Base-by-base conservation (phyloP, 2,113 vertebrate species). In the Cnemophilus loriae region DNA sequence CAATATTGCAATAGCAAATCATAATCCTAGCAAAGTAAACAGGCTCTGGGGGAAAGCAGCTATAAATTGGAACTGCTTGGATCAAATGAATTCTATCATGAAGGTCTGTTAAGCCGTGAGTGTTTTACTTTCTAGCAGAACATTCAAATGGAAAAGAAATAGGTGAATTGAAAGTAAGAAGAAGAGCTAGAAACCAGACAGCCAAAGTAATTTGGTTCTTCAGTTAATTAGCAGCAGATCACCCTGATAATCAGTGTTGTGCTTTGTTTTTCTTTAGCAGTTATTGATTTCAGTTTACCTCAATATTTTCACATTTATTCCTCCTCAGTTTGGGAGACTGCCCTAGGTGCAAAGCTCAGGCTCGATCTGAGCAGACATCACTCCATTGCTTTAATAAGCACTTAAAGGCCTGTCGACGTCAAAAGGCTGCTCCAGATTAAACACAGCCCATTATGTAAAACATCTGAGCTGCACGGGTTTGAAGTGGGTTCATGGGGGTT, bases 1-100 rank as follows among this genome's bases (percentile, higher is more conserved):
- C 96, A 96, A 96, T 97, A 97, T 97, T 97, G 95, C 93, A 94
- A 95, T 95, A 96, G 96, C 97, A 97, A 97, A 98, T 97, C 97
- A 98, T 97, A 97, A 98, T 95, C 94, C 94, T 75, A 90, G 96
- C 91, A 91, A 97, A 98, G 96, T 90, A 97, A 97, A 97, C 91
- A 96, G 97, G 89, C 97, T 96, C 96, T 93, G 42, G 97, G 95
- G 97, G 96, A 90, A 91, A 81, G 67, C 42, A 92, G 94, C 90
- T 93, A 94, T 97, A 97, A 97, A 98, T 95, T 95, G 91, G 93
- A 77, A 67, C 90, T 95, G 83, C 93, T 89, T 96, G 81, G 86
- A 96, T 93, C 92, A 97, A 97, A 97, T 95, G 94, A 97, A 97
- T 93, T 95, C 90, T 96, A 76, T 90, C 94, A 95, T 91, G 82